phyloP scores from a whole-genome alignment of 2,888 invertebrate species.

The Dolichopus griseipennis region DNA sequence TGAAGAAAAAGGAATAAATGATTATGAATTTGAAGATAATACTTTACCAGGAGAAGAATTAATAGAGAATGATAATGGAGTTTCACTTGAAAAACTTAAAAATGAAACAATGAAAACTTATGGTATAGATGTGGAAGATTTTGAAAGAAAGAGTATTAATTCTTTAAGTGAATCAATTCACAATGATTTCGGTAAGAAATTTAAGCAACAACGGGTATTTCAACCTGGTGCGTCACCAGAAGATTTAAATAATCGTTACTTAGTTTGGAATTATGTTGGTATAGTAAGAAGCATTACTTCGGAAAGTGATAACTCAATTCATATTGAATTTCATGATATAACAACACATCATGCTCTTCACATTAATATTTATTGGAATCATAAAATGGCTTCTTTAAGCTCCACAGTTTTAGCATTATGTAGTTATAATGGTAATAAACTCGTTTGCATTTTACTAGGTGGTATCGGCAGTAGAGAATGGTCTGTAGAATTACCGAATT shows the following conservation, averaged over 20 bases:
- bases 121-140: conserved; percentile 26
- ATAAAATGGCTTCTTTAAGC: conserved; percentile 82
- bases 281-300: conserved; percentile 69
- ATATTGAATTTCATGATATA: conserved; percentile 92
- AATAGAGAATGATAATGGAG: conserved; percentile 53
- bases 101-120: conserved; percentile 48
- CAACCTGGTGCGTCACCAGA: conserved; percentile 83
- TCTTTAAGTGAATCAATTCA: conserved; percentile 18
- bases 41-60: conserved; percentile 25
- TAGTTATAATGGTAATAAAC: conserved; percentile 57
- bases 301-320: conserved; percentile 66
- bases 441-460: conserved; percentile 65
- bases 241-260: conserved; percentile 63
- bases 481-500: conserved; percentile 66
- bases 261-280: conserved; percentile 92
- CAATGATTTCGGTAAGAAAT: conserved; percentile 32
- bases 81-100: conserved; percentile 69
- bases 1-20: conserved; percentile 50
- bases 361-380: conserved; percentile 73
- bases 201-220: conserved; percentile 70
- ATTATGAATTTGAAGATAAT: conserved; percentile 29
- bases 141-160: conserved; percentile 16
- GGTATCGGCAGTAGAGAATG: conserved; percentile 75
- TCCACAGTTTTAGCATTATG: conserved; percentile 70
- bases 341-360: conserved; percentile 83